phyloP scores from a whole-genome alignment of 2,797 vertebrate genomes.

The Hemibagrus guttatus region DNA sequence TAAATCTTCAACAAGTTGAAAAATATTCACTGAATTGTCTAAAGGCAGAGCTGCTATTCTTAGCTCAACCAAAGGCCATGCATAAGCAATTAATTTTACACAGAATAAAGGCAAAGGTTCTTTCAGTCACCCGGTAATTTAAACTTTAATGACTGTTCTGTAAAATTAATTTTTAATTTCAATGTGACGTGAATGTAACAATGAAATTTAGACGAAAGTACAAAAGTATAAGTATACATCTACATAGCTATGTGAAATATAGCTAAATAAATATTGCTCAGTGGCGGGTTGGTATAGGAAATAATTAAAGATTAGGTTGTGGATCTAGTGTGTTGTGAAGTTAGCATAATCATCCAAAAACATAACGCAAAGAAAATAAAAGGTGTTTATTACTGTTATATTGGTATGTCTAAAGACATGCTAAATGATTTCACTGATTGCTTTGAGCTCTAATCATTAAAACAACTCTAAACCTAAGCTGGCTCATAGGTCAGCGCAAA shows the following conservation, averaged over 20 bases:
- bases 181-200: neutral
- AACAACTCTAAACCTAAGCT: neutral
- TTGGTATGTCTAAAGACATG: neutral
- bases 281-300: neutral
- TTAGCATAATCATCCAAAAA: neutral
- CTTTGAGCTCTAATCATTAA: neutral
- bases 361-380: neutral
- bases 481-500: neutral
- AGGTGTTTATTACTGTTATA: neutral
- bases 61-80: neutral
- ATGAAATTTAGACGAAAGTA: neutral
- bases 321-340: neutral
- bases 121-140: neutral
- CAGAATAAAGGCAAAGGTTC: neutral
- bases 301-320: neutral
- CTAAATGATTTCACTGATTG: neutral
- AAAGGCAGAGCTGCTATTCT: neutral
- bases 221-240: neutral
- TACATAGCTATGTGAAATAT: neutral
- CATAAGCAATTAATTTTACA: neutral
- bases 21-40: neutral
- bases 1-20: constrained; percentile 17
- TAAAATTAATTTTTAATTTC: neutral
- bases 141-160: neutral
- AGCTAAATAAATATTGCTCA: neutral